phyloP scores from a whole-genome alignment of 2,888 invertebrate genomes.

The Lysandra bellargus region DNA sequence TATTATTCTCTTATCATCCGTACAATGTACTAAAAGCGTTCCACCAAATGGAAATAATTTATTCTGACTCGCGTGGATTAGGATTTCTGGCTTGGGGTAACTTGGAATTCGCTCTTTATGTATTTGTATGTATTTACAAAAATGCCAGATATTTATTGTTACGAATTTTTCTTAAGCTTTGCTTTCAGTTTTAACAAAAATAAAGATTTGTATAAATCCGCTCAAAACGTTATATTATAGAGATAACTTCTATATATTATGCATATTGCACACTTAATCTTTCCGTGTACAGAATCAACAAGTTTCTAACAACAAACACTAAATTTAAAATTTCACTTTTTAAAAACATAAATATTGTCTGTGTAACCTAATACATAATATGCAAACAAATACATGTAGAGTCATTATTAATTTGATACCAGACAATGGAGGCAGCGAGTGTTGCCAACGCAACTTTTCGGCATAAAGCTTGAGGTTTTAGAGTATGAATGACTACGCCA shows the following conservation, averaged over 20 bases:
- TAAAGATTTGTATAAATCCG: too few relatives aligned
- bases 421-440: constrained; percentile 23
- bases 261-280: background rate
- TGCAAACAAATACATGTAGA: background rate
- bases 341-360: constrained; percentile 2
- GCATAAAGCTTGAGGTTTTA: constrained; percentile 27
- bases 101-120: background rate
- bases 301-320: background rate
- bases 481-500: constrained; percentile 35
- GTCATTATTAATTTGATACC: constrained; percentile 16
- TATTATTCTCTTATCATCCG: constrained; percentile 17
- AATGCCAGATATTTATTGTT: background rate
- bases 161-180: background rate
- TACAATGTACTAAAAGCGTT: constrained; percentile 17
- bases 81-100: background rate
- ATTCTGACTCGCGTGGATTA: background rate
- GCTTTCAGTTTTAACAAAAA: too few relatives aligned
- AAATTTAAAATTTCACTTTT: background rate
- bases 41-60: constrained; percentile 9
- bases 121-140: background rate
- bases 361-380: background rate
- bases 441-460: constrained; percentile 21
- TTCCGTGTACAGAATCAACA: background rate
- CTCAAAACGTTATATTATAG: background rate
- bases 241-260: background rate